Percentiles rank a stretch among this genome's conserved stretches.
Evolutionary conservation across 2,797 vertebrate genomes (phyloP).

Genomic region (Dryobates pubescens): DNA sequence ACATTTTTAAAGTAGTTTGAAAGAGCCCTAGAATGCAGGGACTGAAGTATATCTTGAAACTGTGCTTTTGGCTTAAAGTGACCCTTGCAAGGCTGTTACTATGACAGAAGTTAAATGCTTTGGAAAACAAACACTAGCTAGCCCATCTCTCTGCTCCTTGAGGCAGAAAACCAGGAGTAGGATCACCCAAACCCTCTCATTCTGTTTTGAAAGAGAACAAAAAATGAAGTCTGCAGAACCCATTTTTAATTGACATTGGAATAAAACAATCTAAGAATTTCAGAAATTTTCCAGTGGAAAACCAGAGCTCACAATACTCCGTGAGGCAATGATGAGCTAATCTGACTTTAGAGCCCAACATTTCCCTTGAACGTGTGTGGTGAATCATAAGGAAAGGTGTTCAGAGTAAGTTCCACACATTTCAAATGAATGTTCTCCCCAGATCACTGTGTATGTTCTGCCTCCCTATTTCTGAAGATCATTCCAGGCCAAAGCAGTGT

Average conservation of each 20-base stretch:
- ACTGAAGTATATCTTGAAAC: neutral
- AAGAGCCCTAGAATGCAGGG: neutral
- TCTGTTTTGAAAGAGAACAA: neutral
- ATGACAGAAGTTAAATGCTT: neutral
- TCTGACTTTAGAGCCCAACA: neutral
- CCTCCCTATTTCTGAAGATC: neutral
- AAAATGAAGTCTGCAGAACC: neutral
- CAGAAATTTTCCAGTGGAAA: neutral
- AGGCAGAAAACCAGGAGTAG: neutral
- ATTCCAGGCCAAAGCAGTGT: neutral
- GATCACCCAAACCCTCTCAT: neutral
- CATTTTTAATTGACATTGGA: neutral
- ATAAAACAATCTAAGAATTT: neutral
- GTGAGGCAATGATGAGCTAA: neutral
- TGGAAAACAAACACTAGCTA: neutral
- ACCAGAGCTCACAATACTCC: fast-evolving
- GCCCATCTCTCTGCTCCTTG: neutral
- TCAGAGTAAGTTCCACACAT: neutral
- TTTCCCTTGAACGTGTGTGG: neutral
- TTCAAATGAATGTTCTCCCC: neutral
- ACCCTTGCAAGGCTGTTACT: neutral
- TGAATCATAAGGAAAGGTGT: neutral
- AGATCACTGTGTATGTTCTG: neutral
- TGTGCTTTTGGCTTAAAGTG: neutral
- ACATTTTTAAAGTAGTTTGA: neutral